Base-by-base conservation (phyloP, 2,113 vertebrate species). In the Anarrhichthys ocellatus region DNA sequence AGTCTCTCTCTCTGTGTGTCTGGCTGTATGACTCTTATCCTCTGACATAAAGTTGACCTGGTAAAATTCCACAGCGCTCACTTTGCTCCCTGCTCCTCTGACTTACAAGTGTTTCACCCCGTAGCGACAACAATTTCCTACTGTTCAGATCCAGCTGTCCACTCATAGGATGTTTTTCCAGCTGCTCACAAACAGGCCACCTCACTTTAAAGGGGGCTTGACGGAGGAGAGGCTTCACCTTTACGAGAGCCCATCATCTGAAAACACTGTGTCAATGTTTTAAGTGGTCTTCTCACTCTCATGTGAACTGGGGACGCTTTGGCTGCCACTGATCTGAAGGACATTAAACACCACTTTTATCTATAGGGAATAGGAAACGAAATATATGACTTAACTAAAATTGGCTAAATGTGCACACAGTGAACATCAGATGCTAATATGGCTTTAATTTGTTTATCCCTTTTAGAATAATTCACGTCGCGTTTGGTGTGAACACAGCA, bases 11-110 rank as follows among this genome's bases (percentile, higher is more conserved):
- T 61, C 36, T 58, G 2, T 56, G 81, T 75, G 24, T 81, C 81
- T 69, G 61, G 42, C 76, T 73, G 34, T 38, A 40, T 78, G 69
- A 81, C 85, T 83, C 76, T 46, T 48, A 44, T 40, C 73, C 76
- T 85, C 54, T 72, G 86, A 87, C 87, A 90, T 90, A 93, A 94
- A 86, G 52, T 76, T 84, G 86, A 83, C 77, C 86, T 85, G 86
- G 90, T 93, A 93, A 93, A 93, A 93, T 94, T 94, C 92, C 91
- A 92, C 90, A 42, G 65, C n/a, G 62, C 79, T 79, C n/a, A 9
- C 69, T 64, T 44, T 40, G 59, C 54, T 76, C 73, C 76, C 80
- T 38, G 61, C 76, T 84, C 74, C 65, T 86, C 82, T 40, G 61
- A 86, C 75, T 83, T 88, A 80, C 56, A 74, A 86, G 76, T 70